Evolutionary conservation across 1,140 invertebrate genomes (phyloP).

Genomic region (Patella vulgata): DNA sequence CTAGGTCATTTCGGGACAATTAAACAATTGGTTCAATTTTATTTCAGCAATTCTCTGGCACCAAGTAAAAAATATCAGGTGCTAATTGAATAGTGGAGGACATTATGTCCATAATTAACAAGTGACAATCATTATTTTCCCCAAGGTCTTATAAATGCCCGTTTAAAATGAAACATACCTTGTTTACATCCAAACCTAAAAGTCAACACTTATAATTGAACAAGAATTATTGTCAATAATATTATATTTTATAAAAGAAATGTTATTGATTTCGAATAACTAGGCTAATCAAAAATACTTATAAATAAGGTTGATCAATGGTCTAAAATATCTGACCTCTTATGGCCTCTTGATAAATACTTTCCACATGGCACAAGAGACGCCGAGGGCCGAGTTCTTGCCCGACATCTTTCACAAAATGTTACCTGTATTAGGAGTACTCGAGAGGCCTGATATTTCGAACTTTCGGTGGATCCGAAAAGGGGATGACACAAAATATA

Average conservation of each 20-base stretch:
- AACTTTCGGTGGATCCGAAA: no score
- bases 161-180: background rate
- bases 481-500: no score
- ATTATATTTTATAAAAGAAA: background rate
- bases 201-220: background rate
- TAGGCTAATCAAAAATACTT: background rate
- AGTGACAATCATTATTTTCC: no score
- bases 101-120: background rate
- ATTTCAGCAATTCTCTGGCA: background rate
- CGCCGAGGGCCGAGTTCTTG: no score
- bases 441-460: no score
- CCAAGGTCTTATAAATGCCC: background rate
- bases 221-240: background rate
- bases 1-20: no score
- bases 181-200: constrained; percentile 3
- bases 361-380: no score
- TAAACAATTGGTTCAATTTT: background rate
- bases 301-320: no score
- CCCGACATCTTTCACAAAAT: no score
- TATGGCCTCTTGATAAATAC: no score
- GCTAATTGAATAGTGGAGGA: background rate
- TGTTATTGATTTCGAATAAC: constrained; percentile 5
- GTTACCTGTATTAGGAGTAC: no score
- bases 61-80: background rate
- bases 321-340: no score